Base-by-base conservation (phyloP, 2,797 vertebrate species). In the Peromyscus aztecus region DNA sequence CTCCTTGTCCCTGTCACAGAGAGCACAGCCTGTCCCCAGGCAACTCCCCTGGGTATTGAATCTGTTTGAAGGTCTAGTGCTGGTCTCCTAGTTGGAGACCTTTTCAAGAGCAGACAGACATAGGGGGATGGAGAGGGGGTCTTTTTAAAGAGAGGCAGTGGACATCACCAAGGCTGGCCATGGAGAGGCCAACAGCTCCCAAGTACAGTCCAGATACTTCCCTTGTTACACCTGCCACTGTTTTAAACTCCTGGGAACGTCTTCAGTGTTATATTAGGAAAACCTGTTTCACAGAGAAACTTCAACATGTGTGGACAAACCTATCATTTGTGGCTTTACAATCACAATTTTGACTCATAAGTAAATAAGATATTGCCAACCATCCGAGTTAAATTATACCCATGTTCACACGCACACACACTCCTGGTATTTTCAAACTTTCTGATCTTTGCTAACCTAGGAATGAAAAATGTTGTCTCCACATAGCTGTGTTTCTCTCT, bases 1-100 rank as follows among this genome's bases (percentile, higher is more conserved):
- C 91, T 69, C 81, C 69, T 96, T 92, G 95, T 96, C 95, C 96
- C 94, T 46, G 83, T 67, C 94, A 21, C 49, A 4, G 94, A 94
- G 59, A 49, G 81, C 0, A 76, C 93, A 78, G 24, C 88, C 97
- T 49, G 85, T 84, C 92, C 85, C 85, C 90, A 76, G 57, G 84
- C 97, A 88, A 21, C 67, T 82, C 77, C 92, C 95, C 40, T 0
- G 0, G 59, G 31, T 63, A 81, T 67, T 52, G 40, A 75, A 71
- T 92, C 73, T 40, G 3, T 46, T 92, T 91, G 16, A 3, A 49
- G 59, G 80, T 46, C 90, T 75, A 40, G 82, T 76, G 13, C 14
- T 29, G 69, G 61, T 67, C 90, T 95, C 89, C 69, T 87, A 37
- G 37, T 43, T 23, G 43, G 55, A 81, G 92, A 91, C 27, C 82